phyloP scores from a whole-genome alignment of 2,797 vertebrate species.

The Takifugu ocellatus region DNA sequence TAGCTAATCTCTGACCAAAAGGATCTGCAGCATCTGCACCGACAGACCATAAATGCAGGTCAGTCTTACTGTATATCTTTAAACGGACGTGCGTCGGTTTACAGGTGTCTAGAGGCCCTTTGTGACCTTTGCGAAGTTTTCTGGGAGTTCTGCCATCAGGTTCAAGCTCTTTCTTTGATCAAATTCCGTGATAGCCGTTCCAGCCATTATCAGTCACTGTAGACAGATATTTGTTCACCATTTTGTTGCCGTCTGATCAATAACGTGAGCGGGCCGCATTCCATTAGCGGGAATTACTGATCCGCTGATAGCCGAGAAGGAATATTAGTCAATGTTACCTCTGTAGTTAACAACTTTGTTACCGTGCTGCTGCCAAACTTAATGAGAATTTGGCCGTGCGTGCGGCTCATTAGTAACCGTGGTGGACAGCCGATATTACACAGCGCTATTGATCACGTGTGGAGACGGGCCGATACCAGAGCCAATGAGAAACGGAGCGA shows the following conservation, averaged over 20 bases:
- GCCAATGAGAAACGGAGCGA: conserved; percentile 45
- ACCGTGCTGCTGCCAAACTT: conserved; percentile 66
- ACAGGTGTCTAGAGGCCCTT: no score
- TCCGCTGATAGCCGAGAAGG: conserved; percentile 44
- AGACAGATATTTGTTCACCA: conserved; percentile 51
- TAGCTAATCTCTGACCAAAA: no score
- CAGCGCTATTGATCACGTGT: conserved; percentile 67
- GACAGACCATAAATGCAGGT: no score
- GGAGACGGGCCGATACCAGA: conserved; percentile 52
- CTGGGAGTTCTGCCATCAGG: no score
- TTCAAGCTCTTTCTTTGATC: no score
- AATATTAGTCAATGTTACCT: conserved; percentile 75
- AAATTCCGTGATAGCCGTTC: conserved; percentile 17
- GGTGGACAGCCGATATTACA: conserved; percentile 50
- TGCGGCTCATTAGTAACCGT: conserved; percentile 59
- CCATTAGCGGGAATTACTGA: conserved; percentile 67
- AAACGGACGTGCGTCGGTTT: no score
- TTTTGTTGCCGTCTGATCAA: conserved; percentile 55
- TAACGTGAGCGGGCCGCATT: conserved; percentile 54
- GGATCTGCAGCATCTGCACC: no score
- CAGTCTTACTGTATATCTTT: no score
- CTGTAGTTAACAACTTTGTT: conserved; percentile 74
- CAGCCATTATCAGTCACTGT: conserved; percentile 34
- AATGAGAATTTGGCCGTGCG: conserved; percentile 59
- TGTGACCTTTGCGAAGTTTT: no score